These are phyloP conservation scores for Ciconia stormi DNA, from an alignment of 2,113 vertebrate genomes.

Conservation along the genomic window DNA sequence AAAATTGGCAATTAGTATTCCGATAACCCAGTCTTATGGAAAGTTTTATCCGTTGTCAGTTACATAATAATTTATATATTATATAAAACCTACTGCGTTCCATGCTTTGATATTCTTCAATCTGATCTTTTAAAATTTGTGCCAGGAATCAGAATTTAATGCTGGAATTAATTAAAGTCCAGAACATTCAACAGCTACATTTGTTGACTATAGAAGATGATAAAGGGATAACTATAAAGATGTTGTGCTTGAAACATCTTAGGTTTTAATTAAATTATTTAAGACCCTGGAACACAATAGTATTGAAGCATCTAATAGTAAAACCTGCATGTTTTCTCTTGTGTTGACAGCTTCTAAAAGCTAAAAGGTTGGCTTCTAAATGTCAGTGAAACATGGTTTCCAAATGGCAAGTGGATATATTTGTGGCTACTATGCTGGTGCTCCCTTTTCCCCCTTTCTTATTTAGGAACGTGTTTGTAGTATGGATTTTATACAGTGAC, in stretches of 20 bases:
- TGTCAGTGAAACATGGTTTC: background rate
- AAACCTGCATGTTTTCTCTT: background rate
- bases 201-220: background rate
- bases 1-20: background rate
- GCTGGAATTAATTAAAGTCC: background rate
- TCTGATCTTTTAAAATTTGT: constrained; percentile 14
- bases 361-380: background rate
- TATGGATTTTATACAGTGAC: background rate
- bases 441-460: background rate
- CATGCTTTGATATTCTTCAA: constrained; percentile 12
- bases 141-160: constrained; percentile 6
- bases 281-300: background rate
- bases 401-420: background rate
- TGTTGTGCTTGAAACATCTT: constrained; percentile 6
- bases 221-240: constrained; percentile 6
- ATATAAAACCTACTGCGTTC: background rate
- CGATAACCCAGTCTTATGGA: background rate
- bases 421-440: background rate
- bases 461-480: background rate
- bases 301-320: background rate
- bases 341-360: background rate
- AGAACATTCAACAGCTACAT: background rate
- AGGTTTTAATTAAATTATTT: constrained; percentile 10
- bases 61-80: background rate
- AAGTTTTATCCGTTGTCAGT: background rate